Conservation (phyloP, 2,113 vertebrate genomes). For the Nothocercus nigrocapillus region DNA sequence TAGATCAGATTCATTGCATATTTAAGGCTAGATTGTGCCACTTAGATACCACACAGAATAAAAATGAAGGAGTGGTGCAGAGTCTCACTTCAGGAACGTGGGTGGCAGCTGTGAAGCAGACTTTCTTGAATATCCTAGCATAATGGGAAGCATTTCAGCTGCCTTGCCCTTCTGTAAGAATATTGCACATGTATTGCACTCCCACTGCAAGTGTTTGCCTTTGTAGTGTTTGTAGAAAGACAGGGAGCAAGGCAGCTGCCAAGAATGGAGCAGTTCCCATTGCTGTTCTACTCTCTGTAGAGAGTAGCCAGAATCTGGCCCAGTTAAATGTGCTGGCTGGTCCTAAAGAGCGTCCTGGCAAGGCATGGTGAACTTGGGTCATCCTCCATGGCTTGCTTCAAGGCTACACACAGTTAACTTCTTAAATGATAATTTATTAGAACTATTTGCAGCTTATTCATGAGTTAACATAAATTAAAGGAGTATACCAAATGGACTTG, state of each 20-base stretch:
- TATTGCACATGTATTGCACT: not conserved
- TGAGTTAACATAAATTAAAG: not conserved
- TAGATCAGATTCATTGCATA: not conserved
- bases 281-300: not conserved
- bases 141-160: conserved; percentile 43
- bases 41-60: not conserved
- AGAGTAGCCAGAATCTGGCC: not conserved
- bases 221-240: not conserved
- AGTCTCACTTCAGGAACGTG: conserved; percentile 17
- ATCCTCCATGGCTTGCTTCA: not conserved
- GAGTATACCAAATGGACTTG: not conserved
- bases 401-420: not conserved
- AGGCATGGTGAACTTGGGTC: not conserved
- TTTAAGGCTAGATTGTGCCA: conserved; percentile 3
- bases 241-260: not conserved
- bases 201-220: conserved; percentile 4
- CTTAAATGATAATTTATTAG: not conserved
- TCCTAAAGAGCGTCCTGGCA: not conserved
- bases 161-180: conserved; percentile 36
- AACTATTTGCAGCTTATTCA: not conserved
- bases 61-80: not conserved
- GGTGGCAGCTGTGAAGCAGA: conserved; percentile 47
- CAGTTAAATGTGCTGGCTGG: not conserved
- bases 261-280: not conserved
- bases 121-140: not conserved